These are phyloP conservation scores for Lophura nycthemera DNA, from an alignment of 2,113 vertebrate species.

Conservation along the genomic window DNA sequence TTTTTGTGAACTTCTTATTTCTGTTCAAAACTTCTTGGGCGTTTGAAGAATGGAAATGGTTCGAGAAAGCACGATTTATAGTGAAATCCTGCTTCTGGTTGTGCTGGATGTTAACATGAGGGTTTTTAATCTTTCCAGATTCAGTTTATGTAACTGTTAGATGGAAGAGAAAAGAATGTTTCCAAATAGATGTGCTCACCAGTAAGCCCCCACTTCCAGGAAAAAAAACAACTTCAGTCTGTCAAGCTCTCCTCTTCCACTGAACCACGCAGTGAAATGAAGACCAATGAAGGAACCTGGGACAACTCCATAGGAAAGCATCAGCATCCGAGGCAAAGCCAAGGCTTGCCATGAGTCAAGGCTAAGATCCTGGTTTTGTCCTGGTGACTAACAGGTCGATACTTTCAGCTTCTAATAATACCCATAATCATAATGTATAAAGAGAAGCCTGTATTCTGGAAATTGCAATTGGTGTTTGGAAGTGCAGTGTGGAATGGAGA, in stretches of 20 bases:
- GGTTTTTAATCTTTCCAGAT: constrained; percentile 81
- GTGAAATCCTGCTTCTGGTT: not conserved
- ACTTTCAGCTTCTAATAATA: constrained; percentile 75
- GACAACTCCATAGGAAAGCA: constrained; percentile 55
- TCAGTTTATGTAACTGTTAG: constrained; percentile 94
- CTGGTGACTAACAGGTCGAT: constrained; percentile 78
- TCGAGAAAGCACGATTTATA: not conserved
- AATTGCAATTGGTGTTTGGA: constrained; percentile 71
- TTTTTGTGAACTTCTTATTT: not conserved
- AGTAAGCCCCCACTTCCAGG: constrained; percentile 84
- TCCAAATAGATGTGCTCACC: constrained; percentile 81
- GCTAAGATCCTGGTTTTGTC: constrained; percentile 51
- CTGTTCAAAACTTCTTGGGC: not conserved
- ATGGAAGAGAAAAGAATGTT: constrained; percentile 78
- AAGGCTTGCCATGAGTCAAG: constrained; percentile 72
- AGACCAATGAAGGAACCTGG: constrained; percentile 74
- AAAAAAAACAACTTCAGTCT: constrained; percentile 81
- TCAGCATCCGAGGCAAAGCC: constrained; percentile 60
- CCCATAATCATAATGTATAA: constrained; percentile 68
- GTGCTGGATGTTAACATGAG: constrained; percentile 29
- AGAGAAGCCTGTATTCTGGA: constrained; percentile 71
- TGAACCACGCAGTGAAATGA: constrained; percentile 76
- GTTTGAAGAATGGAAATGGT: not conserved
- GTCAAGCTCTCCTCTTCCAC: constrained; percentile 78
- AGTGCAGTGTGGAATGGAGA: constrained; percentile 76